Evolutionary conservation across 37 sponge, comb jelly and placozoan genomes (phyloP), one percentile per base, ranked within the genome.

Genomic region (Chondrilla cf. caribensis): DNA sequence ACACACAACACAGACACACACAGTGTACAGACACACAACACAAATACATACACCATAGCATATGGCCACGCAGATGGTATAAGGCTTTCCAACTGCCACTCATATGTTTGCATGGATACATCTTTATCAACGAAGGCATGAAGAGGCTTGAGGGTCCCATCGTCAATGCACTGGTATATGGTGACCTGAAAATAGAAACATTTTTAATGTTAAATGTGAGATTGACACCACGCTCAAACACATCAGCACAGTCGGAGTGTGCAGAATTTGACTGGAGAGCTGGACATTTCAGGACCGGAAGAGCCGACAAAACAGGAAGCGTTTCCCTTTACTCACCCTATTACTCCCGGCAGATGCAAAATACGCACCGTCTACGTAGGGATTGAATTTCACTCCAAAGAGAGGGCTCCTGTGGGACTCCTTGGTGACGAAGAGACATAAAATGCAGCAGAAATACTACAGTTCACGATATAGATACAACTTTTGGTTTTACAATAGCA

Each of bases 321-420:
- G 29, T n/a, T 62, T 62, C 6, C 22, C 29, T 22, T 4, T 0
- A 83, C 87, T 28, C 54, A 90, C 94, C 55, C 88, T 60, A 55
- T 92, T 92, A 81, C 88, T 90, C 42, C 98, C 98, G 22, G 93
- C 96, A 47, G 94, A 91, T 9, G 98, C 98, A 84, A 98, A 95
- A 38, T 88, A 72, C 21, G 84, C 65, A 37, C 77, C 80, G 37
- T 95, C 79, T 54, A 71, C 76, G 79, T 81, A 88, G 33, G 86
- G 84, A 80, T 95, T 95, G 78, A 98, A 98, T 76, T 93, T 85
- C 25, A 95, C 89, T 21, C 98, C 96, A 83, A 93, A 98, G 33
- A 98, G 68, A 38, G 92, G 92, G 64, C 78, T 67, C 11, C 84
- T 87, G 51, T 93, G 94, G n/a, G 90, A 94, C 88, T 97, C 98